A percentile compares a stretch with the other conserved stretches of the same genome.
Conservation (phyloP, 1,140 invertebrate species). For the Ganaspis sp. region DNA sequence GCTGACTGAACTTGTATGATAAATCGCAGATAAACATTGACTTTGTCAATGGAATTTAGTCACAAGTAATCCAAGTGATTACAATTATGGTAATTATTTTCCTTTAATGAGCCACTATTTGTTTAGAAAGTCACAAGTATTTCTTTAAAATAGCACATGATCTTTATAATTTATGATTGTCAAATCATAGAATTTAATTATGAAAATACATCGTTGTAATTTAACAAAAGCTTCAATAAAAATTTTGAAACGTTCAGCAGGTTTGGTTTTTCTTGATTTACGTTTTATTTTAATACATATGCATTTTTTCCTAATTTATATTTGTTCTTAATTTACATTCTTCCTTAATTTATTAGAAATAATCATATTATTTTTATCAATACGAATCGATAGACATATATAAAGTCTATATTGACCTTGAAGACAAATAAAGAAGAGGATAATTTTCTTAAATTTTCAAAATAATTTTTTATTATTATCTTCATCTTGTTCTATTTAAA, state of each 20-base stretch:
- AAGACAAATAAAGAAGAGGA: no score
- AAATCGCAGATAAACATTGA: not conserved
- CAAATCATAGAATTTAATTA: not conserved
- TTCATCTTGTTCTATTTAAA: no score
- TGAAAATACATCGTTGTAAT: not conserved
- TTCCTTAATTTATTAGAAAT: no score
- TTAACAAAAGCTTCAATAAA: constrained; percentile 14
- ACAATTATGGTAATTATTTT: no score
- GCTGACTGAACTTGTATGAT: not conserved
- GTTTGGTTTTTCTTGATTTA: not conserved
- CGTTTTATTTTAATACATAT: no score
- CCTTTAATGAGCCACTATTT: not conserved
- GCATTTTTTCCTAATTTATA: no score
- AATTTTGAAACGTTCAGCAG: not conserved
- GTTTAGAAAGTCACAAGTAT: not conserved
- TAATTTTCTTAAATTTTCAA: no score
- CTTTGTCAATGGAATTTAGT: not conserved
- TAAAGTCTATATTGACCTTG: no score
- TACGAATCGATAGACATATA: no score
- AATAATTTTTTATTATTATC: no score
- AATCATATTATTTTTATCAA: no score
- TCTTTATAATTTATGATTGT: not conserved
- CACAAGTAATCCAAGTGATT: not conserved
- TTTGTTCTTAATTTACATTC: no score
- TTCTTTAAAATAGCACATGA: not conserved